These are phyloP conservation scores for Argynnis bischoffii DNA, from an alignment of 2,888 invertebrate genomes.

Conservation along the genomic window DNA sequence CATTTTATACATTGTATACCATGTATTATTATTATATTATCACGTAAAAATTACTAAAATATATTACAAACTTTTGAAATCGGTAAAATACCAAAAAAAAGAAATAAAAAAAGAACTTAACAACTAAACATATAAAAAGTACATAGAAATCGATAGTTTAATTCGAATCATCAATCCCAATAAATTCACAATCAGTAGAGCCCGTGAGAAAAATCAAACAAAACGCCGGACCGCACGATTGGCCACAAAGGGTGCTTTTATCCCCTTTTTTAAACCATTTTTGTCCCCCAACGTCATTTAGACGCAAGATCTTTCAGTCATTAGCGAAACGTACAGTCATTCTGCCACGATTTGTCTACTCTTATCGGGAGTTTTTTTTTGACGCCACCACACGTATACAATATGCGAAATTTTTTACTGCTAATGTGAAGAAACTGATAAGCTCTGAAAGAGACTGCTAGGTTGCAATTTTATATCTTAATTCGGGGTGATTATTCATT, in stretches of 20 bases:
- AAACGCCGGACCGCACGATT: constrained; percentile 62
- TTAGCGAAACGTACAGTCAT: constrained; percentile 74
- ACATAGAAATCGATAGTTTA: constrained; percentile 25
- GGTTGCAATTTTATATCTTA: constrained; percentile 52
- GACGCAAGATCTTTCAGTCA: constrained; percentile 75
- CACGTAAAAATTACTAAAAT: too few relatives aligned
- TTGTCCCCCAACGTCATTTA: constrained; percentile 54
- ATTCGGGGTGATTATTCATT: constrained; percentile 18
- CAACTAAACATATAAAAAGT: too few relatives aligned
- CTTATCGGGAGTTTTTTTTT: constrained; percentile 68
- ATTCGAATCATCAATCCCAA: constrained; percentile 74
- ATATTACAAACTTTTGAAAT: too few relatives aligned
- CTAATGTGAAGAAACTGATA: constrained; percentile 78
- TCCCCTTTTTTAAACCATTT: constrained; percentile 62
- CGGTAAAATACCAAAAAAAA: too few relatives aligned
- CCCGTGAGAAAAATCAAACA: constrained; percentile 77
- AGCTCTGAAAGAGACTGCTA: constrained; percentile 67
- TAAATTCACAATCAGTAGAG: constrained; percentile 64
- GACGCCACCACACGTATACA: constrained; percentile 70
- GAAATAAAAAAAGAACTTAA: too few relatives aligned
- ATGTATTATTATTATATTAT: too few relatives aligned
- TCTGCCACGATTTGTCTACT: constrained; percentile 77
- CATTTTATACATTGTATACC: too few relatives aligned
- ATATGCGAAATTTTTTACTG: constrained; percentile 74
- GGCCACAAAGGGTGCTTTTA: constrained; percentile 61